Evolutionary conservation across 2,888 invertebrate genomes (phyloP).

Genomic region (Brachyptera putata): DNA sequence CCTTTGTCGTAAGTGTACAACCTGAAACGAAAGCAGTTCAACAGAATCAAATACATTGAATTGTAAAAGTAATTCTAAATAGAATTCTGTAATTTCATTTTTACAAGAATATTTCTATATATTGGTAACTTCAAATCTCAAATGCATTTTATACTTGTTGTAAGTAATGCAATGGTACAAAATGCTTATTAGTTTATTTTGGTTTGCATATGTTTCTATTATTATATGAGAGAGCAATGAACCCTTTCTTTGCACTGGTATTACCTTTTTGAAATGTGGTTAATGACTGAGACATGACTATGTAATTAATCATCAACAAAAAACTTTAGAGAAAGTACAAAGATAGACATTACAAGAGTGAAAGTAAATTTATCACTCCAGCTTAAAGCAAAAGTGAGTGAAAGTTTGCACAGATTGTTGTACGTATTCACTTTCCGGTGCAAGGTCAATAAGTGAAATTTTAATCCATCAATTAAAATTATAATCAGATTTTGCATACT

Average conservation of each 20-base stretch:
- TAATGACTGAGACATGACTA: neutral
- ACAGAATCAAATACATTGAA: no score
- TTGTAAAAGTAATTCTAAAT: no score
- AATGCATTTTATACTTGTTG: no score
- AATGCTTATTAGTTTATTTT: no score
- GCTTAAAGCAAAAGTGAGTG: slow-evolving; percentile 12
- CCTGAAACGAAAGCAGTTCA: slow-evolving; percentile 43
- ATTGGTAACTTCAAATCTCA: no score
- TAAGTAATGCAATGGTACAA: no score
- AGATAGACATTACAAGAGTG: slow-evolving; percentile 2
- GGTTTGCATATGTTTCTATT: no score
- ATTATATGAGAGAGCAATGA: no score
- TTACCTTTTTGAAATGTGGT: neutral
- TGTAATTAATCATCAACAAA: neutral
- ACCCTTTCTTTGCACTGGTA: no score
- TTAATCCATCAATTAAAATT: neutral
- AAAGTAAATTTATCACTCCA: slow-evolving; percentile 6
- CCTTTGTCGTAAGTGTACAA: slow-evolving; percentile 81
- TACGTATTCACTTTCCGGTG: slow-evolving; percentile 12
- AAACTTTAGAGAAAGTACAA: slow-evolving; percentile 14
- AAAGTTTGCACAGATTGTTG: slow-evolving; percentile 13
- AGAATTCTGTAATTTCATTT: no score
- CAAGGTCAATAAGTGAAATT: slow-evolving; percentile 16
- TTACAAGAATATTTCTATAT: no score
- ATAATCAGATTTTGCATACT: neutral